These are phyloP conservation scores for Cheiracanthium punctorium DNA, from an alignment of 2,888 invertebrate species.

Conservation along the genomic window DNA sequence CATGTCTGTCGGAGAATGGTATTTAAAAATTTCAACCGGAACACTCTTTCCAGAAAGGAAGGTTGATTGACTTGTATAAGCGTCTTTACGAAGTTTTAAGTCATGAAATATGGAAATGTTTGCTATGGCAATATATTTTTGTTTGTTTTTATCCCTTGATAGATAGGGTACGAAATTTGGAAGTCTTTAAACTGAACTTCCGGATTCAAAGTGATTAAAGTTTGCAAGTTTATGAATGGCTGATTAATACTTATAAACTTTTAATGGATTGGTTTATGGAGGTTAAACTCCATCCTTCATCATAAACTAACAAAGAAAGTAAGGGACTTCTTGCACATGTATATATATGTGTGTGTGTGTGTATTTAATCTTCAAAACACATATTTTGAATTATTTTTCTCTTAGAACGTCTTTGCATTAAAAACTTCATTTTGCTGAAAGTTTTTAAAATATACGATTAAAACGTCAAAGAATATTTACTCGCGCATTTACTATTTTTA, in stretches of 20 bases:
- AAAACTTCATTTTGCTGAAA: too few species aligned
- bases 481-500: too few species aligned
- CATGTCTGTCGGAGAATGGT: not conserved
- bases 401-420: too few species aligned
- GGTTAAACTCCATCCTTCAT: too few species aligned
- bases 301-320: too few species aligned
- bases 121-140: not conserved
- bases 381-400: too few species aligned
- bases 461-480: too few species aligned
- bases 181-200: not conserved
- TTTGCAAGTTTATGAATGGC: not conserved
- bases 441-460: too few species aligned
- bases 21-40: not conserved
- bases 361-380: too few species aligned
- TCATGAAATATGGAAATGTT: not conserved
- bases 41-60: not conserved
- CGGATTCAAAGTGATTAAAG: slow-evolving; percentile 12
- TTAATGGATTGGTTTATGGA: not conserved
- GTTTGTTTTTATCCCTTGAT: not conserved
- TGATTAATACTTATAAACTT: not conserved
- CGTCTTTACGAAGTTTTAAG: not conserved
- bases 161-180: not conserved
- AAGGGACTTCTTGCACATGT: too few species aligned
- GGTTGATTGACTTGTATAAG: not conserved
- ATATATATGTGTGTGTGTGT: too few species aligned